A percentile compares a stretch with the other conserved stretches of the same genome.
Conservation (phyloP, 2,113 vertebrate genomes). For the Sinosuthora webbiana region DNA sequence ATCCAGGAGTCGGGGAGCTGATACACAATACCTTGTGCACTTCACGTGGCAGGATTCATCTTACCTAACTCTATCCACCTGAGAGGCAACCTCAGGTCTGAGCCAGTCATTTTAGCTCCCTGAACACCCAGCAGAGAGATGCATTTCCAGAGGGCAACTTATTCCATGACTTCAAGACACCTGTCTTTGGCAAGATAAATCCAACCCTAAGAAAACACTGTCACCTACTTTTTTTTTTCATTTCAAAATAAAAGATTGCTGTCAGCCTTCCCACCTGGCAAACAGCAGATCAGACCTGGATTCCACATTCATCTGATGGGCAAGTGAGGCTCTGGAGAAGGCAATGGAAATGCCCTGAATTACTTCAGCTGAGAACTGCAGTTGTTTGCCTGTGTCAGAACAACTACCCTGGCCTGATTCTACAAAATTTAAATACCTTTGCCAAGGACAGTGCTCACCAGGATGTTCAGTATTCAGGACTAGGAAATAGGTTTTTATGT, state of each 20-base stretch:
- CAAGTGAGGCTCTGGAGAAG: background rate
- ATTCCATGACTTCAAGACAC: slow-evolving; percentile 38
- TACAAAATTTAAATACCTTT: background rate
- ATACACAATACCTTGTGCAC: background rate
- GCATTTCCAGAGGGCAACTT: slow-evolving; percentile 56
- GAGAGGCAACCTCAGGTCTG: slow-evolving; percentile 37
- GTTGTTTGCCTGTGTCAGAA: background rate
- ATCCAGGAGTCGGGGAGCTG: background rate
- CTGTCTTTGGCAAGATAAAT: background rate
- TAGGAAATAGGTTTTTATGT: background rate
- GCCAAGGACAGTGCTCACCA: background rate
- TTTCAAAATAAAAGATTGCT: background rate
- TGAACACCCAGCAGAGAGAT: background rate
- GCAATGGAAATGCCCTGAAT: background rate
- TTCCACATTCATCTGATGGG: background rate
- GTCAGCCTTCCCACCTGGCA: background rate
- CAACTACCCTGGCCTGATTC: background rate
- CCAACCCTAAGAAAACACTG: background rate
- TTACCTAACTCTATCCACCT: slow-evolving; percentile 56
- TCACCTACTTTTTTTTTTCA: background rate
- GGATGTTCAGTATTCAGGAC: background rate
- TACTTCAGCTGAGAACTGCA: background rate
- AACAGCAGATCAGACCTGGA: background rate
- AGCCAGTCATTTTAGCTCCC: slow-evolving; percentile 20
- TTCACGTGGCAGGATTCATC: slow-evolving; percentile 43